phyloP scores from a whole-genome alignment of 2,113 vertebrate species.

The Pygoscelis antarcticus region DNA sequence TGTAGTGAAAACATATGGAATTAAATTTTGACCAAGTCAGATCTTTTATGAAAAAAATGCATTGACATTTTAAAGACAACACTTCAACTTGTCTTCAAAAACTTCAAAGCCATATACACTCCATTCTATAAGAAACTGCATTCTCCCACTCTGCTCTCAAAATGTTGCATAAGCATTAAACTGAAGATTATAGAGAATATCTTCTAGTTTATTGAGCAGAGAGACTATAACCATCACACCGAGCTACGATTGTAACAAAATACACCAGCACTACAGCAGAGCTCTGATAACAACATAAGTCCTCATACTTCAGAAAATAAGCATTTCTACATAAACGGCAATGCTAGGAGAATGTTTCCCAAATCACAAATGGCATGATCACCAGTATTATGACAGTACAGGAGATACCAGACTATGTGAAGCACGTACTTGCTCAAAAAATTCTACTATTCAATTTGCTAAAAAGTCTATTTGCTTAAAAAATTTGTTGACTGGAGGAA shows the following conservation, averaged over 20 bases:
- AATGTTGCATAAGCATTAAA: too few relatives aligned
- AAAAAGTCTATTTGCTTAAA: neutral
- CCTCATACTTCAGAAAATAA: neutral
- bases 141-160: neutral
- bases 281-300: accelerated
- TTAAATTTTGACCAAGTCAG: neutral
- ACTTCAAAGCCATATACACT: neutral
- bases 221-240: neutral
- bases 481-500: accelerated
- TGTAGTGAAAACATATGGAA: accelerated
- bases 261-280: neutral
- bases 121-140: neutral
- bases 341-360: neutral
- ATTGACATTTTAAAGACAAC: neutral
- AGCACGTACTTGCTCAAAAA: accelerated
- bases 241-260: accelerated
- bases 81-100: neutral
- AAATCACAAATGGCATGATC: accelerated
- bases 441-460: accelerated
- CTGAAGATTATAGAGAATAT: neutral
- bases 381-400: neutral
- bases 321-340: accelerated
- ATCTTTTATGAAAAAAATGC: neutral
- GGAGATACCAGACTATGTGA: accelerated
- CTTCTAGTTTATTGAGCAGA: neutral